Conservation (phyloP, 1,140 invertebrate genomes). For the Pantala flavescens region DNA sequence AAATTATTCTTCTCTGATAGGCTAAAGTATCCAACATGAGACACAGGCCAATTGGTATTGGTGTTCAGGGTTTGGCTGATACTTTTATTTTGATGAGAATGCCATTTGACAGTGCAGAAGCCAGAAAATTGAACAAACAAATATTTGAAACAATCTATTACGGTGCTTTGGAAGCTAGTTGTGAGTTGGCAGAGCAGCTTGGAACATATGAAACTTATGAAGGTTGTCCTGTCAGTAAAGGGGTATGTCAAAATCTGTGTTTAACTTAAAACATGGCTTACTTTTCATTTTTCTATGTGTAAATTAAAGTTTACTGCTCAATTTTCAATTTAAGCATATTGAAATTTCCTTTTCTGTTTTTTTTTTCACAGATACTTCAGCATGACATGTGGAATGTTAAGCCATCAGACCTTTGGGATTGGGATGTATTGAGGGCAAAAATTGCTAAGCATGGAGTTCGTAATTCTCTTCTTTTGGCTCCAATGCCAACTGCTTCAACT, state of each 20-base stretch:
- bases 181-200: conserved; percentile 78
- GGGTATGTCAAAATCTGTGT: conserved; percentile 43
- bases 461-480: conserved; percentile 90
- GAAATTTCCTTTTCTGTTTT: no score
- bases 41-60: conserved; percentile 94
- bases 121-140: conserved; percentile 79
- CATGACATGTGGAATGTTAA: conserved; percentile 96
- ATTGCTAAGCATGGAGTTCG: conserved; percentile 85
- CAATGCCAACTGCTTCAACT: conserved; percentile 98
- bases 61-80: conserved; percentile 94
- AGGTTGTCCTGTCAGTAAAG: conserved; percentile 88
- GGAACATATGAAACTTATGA: conserved; percentile 87
- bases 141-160: conserved; percentile 99
- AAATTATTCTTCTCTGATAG: neutral
- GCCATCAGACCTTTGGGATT: conserved; percentile 85
- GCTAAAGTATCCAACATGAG: conserved; percentile 63
- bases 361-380: conserved; percentile 63
- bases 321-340: no score
- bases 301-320: no score
- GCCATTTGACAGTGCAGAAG: conserved; percentile 83
- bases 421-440: conserved; percentile 70
- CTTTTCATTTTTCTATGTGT: no score
- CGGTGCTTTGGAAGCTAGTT: conserved; percentile 91
- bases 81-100: conserved; percentile 89
- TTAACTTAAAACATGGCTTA: no score